phyloP scores from a whole-genome alignment of 2,888 invertebrate species.

The Cyrtodaria siliqua region DNA sequence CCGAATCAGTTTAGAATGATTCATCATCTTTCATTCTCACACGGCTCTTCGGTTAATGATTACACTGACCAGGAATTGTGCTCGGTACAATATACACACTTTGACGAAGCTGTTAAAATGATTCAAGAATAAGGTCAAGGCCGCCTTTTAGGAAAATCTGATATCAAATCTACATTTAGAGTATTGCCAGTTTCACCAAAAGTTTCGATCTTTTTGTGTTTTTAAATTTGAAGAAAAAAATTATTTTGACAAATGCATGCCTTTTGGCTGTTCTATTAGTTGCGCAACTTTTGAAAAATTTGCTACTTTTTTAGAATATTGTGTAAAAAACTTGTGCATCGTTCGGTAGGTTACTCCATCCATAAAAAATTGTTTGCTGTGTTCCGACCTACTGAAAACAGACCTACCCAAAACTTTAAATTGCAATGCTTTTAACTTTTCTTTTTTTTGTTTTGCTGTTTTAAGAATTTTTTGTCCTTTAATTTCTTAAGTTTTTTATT shows the following conservation, averaged over 20 bases:
- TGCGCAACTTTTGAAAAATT: slow-evolving; percentile 55
- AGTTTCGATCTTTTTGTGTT: slow-evolving; percentile 51
- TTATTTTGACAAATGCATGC: slow-evolving; percentile 44
- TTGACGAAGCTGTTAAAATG: slow-evolving; percentile 48
- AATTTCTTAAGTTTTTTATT: too few species aligned
- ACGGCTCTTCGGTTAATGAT: slow-evolving; percentile 34
- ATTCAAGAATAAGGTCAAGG: slow-evolving; percentile 35
- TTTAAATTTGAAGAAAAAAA: slow-evolving; percentile 28
- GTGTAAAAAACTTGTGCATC: too few species aligned
- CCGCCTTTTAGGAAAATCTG: slow-evolving; percentile 32
- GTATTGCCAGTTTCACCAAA: slow-evolving; percentile 26
- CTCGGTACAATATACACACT: slow-evolving; percentile 50
- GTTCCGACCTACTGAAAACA: too few species aligned
- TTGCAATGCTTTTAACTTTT: too few species aligned
- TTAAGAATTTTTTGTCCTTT: too few species aligned
- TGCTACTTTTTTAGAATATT: slow-evolving; percentile 45
- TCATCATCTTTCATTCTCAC: slow-evolving; percentile 44
- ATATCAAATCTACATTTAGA: slow-evolving; percentile 37
- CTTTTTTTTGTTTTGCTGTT: too few species aligned
- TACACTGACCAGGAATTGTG: slow-evolving; percentile 32
- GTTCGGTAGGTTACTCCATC: too few species aligned
- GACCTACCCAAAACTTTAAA: too few species aligned
- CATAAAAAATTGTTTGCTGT: too few species aligned
- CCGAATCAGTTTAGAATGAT: slow-evolving; percentile 31
- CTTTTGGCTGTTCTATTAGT: slow-evolving; percentile 43